Evolutionary conservation across 2,888 invertebrate genomes (phyloP).

Genomic region (Ceriagrion tenellum): DNA sequence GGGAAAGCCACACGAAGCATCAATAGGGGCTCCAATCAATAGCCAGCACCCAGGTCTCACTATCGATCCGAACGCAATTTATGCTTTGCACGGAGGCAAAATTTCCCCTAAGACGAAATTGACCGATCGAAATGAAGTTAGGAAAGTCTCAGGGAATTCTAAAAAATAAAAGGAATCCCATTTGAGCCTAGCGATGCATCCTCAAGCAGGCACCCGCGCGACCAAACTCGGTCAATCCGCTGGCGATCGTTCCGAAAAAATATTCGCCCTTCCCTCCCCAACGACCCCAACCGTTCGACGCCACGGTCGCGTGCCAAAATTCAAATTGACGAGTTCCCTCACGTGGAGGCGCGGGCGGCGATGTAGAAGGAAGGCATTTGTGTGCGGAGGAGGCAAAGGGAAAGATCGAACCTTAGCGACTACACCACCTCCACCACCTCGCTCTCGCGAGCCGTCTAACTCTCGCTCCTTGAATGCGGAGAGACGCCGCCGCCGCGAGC

Average conservation of each 20-base stretch:
- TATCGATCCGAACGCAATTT: too few relatives aligned
- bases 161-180: neutral
- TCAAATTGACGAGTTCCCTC: neutral
- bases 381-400: neutral
- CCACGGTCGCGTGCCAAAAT: conserved; percentile 27
- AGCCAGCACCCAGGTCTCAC: too few relatives aligned
- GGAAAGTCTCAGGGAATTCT: neutral
- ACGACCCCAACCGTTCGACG: neutral
- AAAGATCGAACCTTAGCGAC: neutral
- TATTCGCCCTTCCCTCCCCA: neutral
- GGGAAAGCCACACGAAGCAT: too few relatives aligned
- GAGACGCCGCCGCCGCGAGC: neutral
- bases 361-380: neutral
- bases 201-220: neutral
- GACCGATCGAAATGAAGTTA: neutral
- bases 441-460: neutral
- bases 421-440: neutral
- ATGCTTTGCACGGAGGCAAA: neutral
- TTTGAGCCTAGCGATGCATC: neutral
- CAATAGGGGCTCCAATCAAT: too few relatives aligned
- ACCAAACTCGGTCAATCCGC: neutral
- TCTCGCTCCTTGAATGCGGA: conserved; percentile 26
- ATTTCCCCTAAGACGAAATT: neutral
- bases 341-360: neutral
- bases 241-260: neutral